Evolutionary conservation across 2,888 invertebrate genomes (phyloP).

Genomic region (Sesia bembeciformis): DNA sequence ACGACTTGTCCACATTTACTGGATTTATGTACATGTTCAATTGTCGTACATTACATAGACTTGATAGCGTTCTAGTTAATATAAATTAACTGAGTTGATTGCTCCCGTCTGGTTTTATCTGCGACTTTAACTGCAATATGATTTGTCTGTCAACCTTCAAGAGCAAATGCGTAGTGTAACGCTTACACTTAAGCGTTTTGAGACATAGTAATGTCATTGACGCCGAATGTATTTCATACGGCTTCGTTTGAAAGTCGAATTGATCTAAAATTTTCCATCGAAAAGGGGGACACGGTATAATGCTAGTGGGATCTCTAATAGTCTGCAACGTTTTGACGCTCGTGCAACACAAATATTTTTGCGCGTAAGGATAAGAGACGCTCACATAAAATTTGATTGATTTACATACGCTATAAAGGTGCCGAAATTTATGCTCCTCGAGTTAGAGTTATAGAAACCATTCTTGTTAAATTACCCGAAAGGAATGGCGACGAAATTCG

Average conservation of each 20-base stretch:
- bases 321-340: constrained; percentile 17
- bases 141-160: not conserved
- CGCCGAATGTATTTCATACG: constrained; percentile 31
- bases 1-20: constrained; percentile 61
- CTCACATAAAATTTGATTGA: constrained; percentile 30
- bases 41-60: constrained; percentile 46
- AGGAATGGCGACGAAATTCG: constrained; percentile 18
- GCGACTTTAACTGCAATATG: not conserved
- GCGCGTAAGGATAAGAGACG: constrained; percentile 5
- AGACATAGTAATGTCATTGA: constrained; percentile 11
- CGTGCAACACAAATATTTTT: constrained; percentile 22
- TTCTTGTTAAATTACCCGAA: constrained; percentile 44
- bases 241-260: constrained; percentile 36
- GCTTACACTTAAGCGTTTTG: not conserved
- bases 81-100: not conserved
- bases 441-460: constrained; percentile 26
- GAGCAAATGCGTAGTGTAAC: not conserved
- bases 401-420: constrained; percentile 34
- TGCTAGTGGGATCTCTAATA: constrained; percentile 1
- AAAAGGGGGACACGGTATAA: constrained; percentile 25
- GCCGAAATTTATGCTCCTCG: constrained; percentile 30
- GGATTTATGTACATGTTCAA: constrained; percentile 52
- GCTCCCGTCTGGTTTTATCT: not conserved
- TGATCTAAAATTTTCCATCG: constrained; percentile 33
- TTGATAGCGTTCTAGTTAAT: constrained; percentile 27